A percentile compares a stretch with the other conserved stretches of the same genome.
Conservation (phyloP, 2,888 invertebrate species). For the Carabus problematicus region DNA sequence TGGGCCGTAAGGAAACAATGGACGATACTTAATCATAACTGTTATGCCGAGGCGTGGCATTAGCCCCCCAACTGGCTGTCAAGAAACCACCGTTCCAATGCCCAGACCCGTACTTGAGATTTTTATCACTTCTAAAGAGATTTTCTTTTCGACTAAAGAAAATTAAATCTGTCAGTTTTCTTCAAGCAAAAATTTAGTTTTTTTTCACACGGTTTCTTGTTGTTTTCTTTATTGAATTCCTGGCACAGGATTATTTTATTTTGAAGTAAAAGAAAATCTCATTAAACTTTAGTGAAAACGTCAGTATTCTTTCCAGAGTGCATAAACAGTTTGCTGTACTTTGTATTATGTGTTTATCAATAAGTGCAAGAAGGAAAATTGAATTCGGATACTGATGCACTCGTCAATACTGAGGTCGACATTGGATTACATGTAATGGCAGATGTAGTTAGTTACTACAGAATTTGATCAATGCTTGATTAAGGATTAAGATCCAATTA, state of each 20-base stretch:
- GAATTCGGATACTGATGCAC: conserved; percentile 19
- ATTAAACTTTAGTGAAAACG: too few relatives aligned
- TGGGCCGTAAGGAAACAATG: conserved; percentile 36
- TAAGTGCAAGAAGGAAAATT: conserved; percentile 18
- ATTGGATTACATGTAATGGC: conserved; percentile 31
- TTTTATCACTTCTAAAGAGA: neutral
- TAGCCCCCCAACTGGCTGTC: conserved; percentile 32
- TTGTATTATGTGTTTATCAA: too few relatives aligned
- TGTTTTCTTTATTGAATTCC: too few relatives aligned
- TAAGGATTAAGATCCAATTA: conserved; percentile 39
- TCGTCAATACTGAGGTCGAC: conserved; percentile 13
- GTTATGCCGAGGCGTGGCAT: conserved; percentile 32
- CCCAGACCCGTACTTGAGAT: neutral
- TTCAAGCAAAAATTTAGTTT: neutral
- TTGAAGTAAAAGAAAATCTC: too few relatives aligned
- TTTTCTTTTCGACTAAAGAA: neutral
- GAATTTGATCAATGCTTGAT: conserved; percentile 39
- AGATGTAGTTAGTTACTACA: conserved; percentile 17
- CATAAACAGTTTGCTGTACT: too few relatives aligned
- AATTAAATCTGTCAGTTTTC: conserved; percentile 8
- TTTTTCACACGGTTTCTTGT: neutral
- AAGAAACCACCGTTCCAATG: conserved; percentile 29
- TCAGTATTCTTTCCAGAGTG: too few relatives aligned
- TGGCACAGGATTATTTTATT: too few relatives aligned
- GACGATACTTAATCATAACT: conserved; percentile 40